Base-by-base conservation (phyloP, 2,888 invertebrate species). In the Piscicola geometra region DNA sequence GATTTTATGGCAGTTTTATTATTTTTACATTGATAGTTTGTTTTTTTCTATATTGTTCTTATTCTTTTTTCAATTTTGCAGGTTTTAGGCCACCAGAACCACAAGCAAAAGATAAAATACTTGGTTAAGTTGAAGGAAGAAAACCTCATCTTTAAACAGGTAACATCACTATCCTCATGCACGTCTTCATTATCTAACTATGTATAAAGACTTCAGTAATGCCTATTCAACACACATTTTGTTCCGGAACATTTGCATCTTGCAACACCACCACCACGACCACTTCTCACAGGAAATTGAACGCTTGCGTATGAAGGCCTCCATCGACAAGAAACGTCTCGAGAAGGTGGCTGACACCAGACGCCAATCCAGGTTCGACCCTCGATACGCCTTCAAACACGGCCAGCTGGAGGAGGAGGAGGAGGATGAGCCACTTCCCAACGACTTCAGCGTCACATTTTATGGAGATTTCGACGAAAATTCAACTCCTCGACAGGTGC, bases 51-150 rank as follows among this genome's bases (percentile, higher is more conserved):
- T 15, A 15, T 47, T 47, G 50, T 47, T n/a, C n/a, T n/a, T n/a
- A n/a, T n/a, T n/a, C n/a, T n/a, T n/a, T n/a, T n/a, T n/a, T n/a
- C n/a, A n/a, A n/a, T n/a, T n/a, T n/a, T n/a, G 3, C 60, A 56
- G 60, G 60, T 56, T 18, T 25, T 56, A 56, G 89, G 89, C 0
- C 89, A 90, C 80, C 89, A 89, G 79, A 90, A 90, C 82, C 88
- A 88, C 79, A 89, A 88, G 80, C 90, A 90, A 82, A 90, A 89
- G 82, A 89, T 90, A 71, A 88, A 89, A 76, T 89, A 90, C 81
- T 81, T 86, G 25, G 80, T 82, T 47, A 85, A 85, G 78, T 79
- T 87, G 60, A 85, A 85, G 78, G 82, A 85, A 41, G 85, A 86
- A 78, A 84, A 83, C 77, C 79, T 80, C 35, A 52, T 77, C 33